Evolutionary conservation across 1,140 invertebrate species (phyloP), one percentile per base, ranked within the genome.

Genomic region (Cotesia glomerata): DNA sequence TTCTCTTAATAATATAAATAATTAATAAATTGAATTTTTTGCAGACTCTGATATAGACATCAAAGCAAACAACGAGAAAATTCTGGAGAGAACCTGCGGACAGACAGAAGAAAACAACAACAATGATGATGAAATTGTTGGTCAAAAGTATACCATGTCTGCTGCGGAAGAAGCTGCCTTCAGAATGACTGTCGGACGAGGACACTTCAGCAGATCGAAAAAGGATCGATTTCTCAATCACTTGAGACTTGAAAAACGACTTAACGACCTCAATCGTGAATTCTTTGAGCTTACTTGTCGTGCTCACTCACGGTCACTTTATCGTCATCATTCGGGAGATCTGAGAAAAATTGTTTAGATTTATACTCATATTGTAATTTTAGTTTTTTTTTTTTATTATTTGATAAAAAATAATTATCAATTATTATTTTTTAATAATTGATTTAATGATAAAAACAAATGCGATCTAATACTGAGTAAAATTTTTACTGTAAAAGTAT

Each of bases 221-320:
- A 84, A 84, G 61, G 81, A 84, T 64, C 76, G 76, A 69, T 84
- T 84, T 74, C 76, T 84, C 4, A 84, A 84, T 76, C 80, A 84
- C 64, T 75, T 84, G 8, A 77, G 82, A 74, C 69, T 84, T 59
- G 81, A 84, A 65, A 84, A 84, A 66, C 73, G 81, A 64, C 72
- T 84, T 5, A 84, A 84, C 58, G 82, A 81, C 16, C 74, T 83
- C 34, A 82, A 76, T 61, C 76, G 80, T 65, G 79, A 81, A 73
- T 78, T 77, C 52, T 76, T 77, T 51, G 75, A 75, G 26, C 56
- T 73, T 13, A 73, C 63, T 11, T 76, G 69, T 73, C 73, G 77
- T 0, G 72, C 70, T 0, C 77, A 77, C 32, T 64, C 74, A 34
- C 72, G 73, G 9, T 70, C 74, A 18, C 66, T 75, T n/a, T 75